Conservation (phyloP, 2,797 vertebrate genomes). For the Gymnothorax javanicus region DNA sequence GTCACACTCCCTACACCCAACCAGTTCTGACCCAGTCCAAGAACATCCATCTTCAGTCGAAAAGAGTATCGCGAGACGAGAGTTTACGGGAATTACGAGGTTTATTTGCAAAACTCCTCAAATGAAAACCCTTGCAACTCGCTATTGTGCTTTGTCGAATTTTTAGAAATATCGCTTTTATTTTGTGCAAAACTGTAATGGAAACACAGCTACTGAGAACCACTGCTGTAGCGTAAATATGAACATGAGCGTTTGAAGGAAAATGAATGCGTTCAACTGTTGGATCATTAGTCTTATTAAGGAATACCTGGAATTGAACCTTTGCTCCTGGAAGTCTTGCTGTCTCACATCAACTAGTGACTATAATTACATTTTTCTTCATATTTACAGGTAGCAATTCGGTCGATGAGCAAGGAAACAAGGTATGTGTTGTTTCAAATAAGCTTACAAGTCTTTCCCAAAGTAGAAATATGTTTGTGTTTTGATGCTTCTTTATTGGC, state of each 20-base stretch:
- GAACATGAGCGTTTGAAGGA: background rate
- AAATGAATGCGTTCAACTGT: background rate
- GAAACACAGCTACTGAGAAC: too few relatives aligned
- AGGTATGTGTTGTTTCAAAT: conserved; percentile 62
- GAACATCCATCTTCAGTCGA: too few relatives aligned
- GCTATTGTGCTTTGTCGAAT: too few relatives aligned
- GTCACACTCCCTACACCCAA: too few relatives aligned
- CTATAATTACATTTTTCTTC: conserved; percentile 9
- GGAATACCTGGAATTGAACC: background rate
- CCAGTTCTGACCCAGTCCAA: too few relatives aligned
- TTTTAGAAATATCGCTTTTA: too few relatives aligned
- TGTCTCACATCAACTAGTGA: background rate
- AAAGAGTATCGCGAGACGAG: too few relatives aligned
- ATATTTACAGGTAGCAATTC: conserved; percentile 78
- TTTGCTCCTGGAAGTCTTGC: background rate
- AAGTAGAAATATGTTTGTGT: background rate
- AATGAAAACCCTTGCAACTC: too few relatives aligned
- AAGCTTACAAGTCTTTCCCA: background rate
- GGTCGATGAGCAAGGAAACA: conserved; percentile 82
- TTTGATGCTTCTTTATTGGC: background rate
- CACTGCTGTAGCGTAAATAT: background rate
- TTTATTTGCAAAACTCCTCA: too few relatives aligned
- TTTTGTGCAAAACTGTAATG: too few relatives aligned
- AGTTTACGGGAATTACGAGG: too few relatives aligned
- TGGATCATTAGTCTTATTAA: background rate